Evolutionary conservation across 1,140 invertebrate genomes (phyloP).

Genomic region (Drosophila trapezifrons): DNA sequence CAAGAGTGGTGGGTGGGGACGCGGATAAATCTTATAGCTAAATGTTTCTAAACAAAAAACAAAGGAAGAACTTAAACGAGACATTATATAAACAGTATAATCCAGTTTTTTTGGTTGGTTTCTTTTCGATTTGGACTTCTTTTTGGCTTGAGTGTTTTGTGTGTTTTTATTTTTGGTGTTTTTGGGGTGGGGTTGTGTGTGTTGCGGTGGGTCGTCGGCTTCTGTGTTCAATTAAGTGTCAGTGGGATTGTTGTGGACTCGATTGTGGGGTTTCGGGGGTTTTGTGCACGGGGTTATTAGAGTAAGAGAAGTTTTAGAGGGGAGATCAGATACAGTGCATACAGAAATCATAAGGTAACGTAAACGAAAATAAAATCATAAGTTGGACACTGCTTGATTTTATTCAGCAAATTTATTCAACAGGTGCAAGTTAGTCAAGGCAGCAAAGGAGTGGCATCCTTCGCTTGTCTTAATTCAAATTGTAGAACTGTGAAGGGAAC

Average conservation of each 20-base stretch:
- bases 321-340: constrained; percentile 36
- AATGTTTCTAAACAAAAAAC: constrained; percentile 59
- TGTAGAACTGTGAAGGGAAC: constrained; percentile 84
- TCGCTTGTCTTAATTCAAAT: constrained; percentile 59
- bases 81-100: constrained; percentile 67
- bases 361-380: constrained; percentile 37
- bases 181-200: constrained; percentile 36
- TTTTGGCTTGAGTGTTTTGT: constrained; percentile 45
- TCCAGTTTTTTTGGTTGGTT: constrained; percentile 59
- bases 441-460: constrained; percentile 27
- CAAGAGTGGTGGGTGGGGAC: constrained; percentile 21
- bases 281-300: constrained; percentile 65
- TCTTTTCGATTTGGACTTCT: constrained; percentile 34
- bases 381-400: constrained; percentile 25
- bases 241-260: constrained; percentile 67
- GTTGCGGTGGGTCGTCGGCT: constrained; percentile 30
- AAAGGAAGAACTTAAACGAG: constrained; percentile 70
- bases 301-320: constrained; percentile 41
- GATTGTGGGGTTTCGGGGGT: constrained; percentile 42
- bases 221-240: constrained; percentile 56
- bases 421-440: constrained; percentile 64
- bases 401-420: constrained; percentile 19
- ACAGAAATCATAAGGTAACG: constrained; percentile 38
- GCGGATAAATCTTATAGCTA: constrained; percentile 67
- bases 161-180: constrained; percentile 40